phyloP scores from a whole-genome alignment of 2,888 invertebrate genomes.

The Spatulosminthurus flaviceps region DNA sequence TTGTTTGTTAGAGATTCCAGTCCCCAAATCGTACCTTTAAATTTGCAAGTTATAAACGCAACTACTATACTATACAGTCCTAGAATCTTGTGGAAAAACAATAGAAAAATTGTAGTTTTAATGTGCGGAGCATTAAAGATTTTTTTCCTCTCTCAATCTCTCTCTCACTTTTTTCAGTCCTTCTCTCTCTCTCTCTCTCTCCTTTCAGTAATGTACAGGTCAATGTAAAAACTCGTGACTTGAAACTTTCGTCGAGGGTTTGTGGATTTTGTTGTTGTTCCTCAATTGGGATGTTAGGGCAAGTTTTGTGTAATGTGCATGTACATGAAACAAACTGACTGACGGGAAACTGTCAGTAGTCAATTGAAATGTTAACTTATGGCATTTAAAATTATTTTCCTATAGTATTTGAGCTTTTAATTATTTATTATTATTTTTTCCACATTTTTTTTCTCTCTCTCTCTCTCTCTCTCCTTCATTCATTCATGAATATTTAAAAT shows the following conservation, averaged over 20 bases:
- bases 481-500: no score
- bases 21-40: no score
- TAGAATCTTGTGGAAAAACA: background rate
- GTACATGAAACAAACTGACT: background rate
- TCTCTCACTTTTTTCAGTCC: background rate
- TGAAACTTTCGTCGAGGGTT: background rate
- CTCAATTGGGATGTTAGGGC: background rate
- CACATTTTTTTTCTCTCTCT: no score
- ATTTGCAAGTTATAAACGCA: no score
- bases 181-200: background rate
- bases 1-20: no score
- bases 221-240: constrained; percentile 9
- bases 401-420: no score
- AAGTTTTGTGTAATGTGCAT: no score
- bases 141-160: background rate
- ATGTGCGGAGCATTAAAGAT: background rate
- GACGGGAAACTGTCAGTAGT: background rate
- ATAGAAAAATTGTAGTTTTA: background rate
- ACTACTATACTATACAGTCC: no score
- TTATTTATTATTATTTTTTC: no score
- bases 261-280: background rate
- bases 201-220: background rate
- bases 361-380: constrained; percentile 3
- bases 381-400: background rate
- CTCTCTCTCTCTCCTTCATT: no score